Conservation (phyloP, 2,113 vertebrate species). For the Chelonoidis abingdonii region DNA sequence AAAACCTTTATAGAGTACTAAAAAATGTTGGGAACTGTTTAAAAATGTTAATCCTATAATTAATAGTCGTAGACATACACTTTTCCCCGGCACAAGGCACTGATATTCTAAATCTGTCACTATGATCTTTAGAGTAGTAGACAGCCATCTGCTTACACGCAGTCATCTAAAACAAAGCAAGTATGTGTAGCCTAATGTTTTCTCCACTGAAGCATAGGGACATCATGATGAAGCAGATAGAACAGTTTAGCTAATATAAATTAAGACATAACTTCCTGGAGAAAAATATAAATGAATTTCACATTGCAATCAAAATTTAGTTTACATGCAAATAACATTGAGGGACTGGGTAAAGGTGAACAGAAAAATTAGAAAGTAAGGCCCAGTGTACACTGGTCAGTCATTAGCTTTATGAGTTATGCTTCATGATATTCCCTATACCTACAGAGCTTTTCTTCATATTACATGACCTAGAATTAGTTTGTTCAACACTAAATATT, state of each 20-base stretch:
- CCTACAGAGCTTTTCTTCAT: background rate
- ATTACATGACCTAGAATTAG: background rate
- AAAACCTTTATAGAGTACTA: slow-evolving; percentile 72
- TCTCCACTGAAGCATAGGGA: background rate
- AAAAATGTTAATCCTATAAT: slow-evolving; percentile 81
- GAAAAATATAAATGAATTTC: background rate
- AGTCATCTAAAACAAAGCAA: slow-evolving; percentile 49
- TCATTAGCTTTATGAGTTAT: background rate
- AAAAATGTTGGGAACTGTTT: slow-evolving; percentile 56
- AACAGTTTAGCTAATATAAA: slow-evolving; percentile 10
- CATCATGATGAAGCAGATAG: slow-evolving; percentile 21
- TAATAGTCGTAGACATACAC: slow-evolving; percentile 71
- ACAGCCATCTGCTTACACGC: slow-evolving; percentile 72
- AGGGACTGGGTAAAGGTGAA: background rate
- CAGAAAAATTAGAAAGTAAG: background rate
- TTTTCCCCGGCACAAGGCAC: slow-evolving; percentile 43
- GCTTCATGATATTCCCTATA: background rate
- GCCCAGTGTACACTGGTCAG: background rate
- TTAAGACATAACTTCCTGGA: slow-evolving; percentile 11
- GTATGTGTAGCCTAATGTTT: background rate
- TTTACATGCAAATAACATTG: background rate
- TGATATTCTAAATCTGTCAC: slow-evolving; percentile 70
- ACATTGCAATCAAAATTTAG: slow-evolving; percentile 5
- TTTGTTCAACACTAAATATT: background rate
- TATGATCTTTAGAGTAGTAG: slow-evolving; percentile 75